A percentile compares a stretch with the other conserved stretches of the same genome.
These are phyloP conservation scores for Ephialtes manifestator DNA, from an alignment of 2,888 invertebrate species.

Conservation along the genomic window DNA sequence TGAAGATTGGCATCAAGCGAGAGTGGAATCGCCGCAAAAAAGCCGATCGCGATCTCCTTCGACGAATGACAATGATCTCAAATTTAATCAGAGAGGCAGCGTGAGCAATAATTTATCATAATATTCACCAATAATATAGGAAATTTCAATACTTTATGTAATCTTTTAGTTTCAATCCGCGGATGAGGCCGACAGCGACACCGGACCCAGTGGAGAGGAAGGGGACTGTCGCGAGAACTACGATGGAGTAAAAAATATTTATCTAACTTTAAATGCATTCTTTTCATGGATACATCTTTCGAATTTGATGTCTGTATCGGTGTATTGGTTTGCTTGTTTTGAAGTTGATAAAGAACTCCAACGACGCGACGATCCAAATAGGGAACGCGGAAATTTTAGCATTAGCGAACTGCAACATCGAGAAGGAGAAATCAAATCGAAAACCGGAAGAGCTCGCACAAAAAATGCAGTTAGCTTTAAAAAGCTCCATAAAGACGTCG, in stretches of 20 bases:
- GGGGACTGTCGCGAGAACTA: background rate
- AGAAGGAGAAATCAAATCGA: background rate
- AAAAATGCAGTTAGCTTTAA: background rate
- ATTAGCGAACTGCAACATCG: background rate
- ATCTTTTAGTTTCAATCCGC: background rate
- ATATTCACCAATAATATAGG: background rate
- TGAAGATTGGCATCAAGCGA: background rate
- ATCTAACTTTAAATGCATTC: too few relatives aligned
- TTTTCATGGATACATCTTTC: too few relatives aligned
- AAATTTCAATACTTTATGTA: background rate
- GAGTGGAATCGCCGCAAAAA: too few relatives aligned
- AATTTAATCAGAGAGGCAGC: too few relatives aligned
- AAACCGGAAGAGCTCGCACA: background rate
- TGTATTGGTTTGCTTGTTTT: slow-evolving; percentile 13
- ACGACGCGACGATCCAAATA: background rate
- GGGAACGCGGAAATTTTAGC: background rate
- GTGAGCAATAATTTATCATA: background rate
- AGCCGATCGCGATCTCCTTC: background rate
- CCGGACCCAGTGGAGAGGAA: background rate
- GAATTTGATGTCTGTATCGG: background rate
- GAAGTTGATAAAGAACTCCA: background rate
- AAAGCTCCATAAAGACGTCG: background rate
- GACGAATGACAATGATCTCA: background rate
- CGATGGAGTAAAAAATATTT: too few relatives aligned
- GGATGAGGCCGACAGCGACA: background rate